phyloP scores from a whole-genome alignment of 2,888 invertebrate species.

The Sphinx pinastri region DNA sequence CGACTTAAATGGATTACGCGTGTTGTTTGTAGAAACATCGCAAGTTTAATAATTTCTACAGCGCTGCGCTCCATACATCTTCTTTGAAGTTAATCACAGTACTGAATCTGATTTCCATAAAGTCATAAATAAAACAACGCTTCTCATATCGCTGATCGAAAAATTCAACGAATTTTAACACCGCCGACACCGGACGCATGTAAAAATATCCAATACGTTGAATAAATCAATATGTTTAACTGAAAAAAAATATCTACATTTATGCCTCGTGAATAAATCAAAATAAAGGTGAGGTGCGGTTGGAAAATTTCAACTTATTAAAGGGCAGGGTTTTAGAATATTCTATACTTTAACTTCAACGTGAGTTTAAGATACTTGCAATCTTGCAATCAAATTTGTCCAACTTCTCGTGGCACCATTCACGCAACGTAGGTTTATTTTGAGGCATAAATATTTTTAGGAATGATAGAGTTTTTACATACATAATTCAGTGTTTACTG shows the following conservation, averaged over 20 bases:
- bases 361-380: no score
- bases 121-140: constrained; percentile 29
- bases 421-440: no score
- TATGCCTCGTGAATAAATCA: neutral
- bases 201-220: constrained; percentile 17
- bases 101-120: constrained; percentile 25
- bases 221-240: constrained; percentile 8
- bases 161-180: constrained; percentile 24
- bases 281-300: neutral
- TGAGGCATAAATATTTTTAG: no score
- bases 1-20: neutral
- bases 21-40: neutral
- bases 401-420: neutral
- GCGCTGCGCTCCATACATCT: neutral
- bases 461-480: no score
- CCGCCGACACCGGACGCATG: constrained; percentile 21
- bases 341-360: neutral
- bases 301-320: neutral
- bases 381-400: no score
- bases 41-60: neutral
- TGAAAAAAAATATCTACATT: neutral
- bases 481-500: no score
- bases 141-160: constrained; percentile 16
- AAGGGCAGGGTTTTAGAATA: neutral
- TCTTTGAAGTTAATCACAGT: constrained; percentile 24